phyloP scores from a whole-genome alignment of 1,140 invertebrate species.

The Drosophila eugracilis region DNA sequence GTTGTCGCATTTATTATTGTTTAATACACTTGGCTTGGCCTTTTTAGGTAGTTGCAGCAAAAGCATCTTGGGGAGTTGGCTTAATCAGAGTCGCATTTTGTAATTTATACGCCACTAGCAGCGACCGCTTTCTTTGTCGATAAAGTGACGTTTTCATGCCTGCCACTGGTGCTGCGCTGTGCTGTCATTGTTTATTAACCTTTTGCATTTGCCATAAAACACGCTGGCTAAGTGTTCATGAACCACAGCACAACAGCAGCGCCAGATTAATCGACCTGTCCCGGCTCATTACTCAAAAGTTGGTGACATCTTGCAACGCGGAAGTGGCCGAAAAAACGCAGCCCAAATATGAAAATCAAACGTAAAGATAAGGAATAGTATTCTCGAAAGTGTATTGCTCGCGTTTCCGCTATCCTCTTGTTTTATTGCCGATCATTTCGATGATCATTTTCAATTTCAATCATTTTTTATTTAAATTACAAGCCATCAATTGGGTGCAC shows the following conservation, averaged over 20 bases:
- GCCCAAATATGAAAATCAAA: conserved; percentile 45
- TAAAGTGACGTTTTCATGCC: conserved; percentile 73
- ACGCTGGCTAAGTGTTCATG: conserved; percentile 61
- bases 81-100: conserved; percentile 64
- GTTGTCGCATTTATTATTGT: conserved; percentile 78
- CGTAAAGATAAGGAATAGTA: conserved; percentile 34
- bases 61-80: conserved; percentile 48
- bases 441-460: conserved; percentile 52
- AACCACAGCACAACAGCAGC: conserved; percentile 23
- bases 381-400: conserved; percentile 8
- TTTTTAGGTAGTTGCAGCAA: conserved; percentile 60
- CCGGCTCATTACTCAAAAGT: conserved; percentile 60
- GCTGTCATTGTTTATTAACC: conserved; percentile 77
- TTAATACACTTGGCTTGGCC: conserved; percentile 75
- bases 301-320: conserved; percentile 62
- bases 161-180: conserved; percentile 15
- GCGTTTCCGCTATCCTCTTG: conserved; percentile 44
- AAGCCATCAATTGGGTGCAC: conserved; percentile 34
- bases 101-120: conserved; percentile 70
- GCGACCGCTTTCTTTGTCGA: conserved; percentile 76
- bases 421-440: conserved; percentile 31
- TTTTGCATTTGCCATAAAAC: conserved; percentile 75
- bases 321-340: conserved; percentile 59
- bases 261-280: conserved; percentile 72
- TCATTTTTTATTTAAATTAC: conserved; percentile 58